Evolutionary conservation across 2,113 vertebrate species (phyloP).

Genomic region (Lonchura striata): DNA sequence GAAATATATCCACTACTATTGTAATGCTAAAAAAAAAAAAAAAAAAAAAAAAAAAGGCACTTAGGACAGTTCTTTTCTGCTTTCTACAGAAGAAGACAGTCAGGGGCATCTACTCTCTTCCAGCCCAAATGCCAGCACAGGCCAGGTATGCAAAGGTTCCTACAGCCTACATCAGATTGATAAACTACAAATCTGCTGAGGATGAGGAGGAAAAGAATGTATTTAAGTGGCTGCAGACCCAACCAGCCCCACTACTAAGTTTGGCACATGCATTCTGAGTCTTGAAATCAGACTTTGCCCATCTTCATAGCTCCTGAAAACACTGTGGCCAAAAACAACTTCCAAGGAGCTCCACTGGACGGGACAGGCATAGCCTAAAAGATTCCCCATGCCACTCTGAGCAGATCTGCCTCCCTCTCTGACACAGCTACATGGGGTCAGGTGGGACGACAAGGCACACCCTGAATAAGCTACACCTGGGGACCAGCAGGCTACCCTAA

Average conservation of each 20-base stretch:
- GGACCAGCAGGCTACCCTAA: neutral
- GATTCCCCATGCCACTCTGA: neutral
- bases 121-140: neutral
- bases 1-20: neutral
- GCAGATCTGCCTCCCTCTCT: neutral
- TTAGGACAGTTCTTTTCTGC: neutral
- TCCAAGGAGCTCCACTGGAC: neutral
- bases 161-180: neutral
- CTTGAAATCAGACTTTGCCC: neutral
- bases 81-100: neutral
- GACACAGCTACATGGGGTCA: accelerated
- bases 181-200: neutral
- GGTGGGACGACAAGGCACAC: neutral
- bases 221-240: neutral
- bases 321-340: neutral
- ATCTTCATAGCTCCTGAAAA: neutral
- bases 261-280: neutral
- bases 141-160: neutral
- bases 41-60: neutral
- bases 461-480: neutral
- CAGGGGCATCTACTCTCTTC: neutral
- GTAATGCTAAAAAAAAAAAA: neutral
- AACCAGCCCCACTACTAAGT: neutral
- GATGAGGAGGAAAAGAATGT: neutral
- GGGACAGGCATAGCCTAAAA: neutral